Evolutionary conservation across 2,888 invertebrate species (phyloP).

Genomic region (Tillus elongatus): DNA sequence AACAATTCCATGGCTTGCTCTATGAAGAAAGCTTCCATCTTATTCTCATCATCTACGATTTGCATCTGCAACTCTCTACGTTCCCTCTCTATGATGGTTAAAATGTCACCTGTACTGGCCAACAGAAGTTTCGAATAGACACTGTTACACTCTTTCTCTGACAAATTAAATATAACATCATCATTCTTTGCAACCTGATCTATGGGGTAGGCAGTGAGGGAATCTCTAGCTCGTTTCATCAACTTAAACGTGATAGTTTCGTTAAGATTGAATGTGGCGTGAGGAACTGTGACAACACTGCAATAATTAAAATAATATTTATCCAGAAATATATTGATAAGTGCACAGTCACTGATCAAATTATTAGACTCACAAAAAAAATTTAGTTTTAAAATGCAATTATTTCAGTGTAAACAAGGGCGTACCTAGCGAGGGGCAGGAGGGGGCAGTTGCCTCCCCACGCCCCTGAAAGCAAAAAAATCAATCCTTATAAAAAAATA

Average conservation of each 20-base stretch:
- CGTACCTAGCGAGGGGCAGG: too few relatives aligned
- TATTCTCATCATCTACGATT: constrained; percentile 56
- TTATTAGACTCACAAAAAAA: too few relatives aligned
- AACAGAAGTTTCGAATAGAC: constrained; percentile 70
- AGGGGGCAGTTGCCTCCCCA: too few relatives aligned
- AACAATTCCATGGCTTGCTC: constrained; percentile 72
- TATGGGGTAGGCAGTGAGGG: constrained; percentile 49
- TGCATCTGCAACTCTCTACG: constrained; percentile 55
- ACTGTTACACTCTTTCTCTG: constrained; percentile 46
- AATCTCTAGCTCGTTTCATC: constrained; percentile 57
- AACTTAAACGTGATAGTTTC: constrained; percentile 68
- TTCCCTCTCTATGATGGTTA: constrained; percentile 66
- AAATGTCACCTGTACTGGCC: constrained; percentile 59
- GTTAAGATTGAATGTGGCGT: constrained; percentile 49
- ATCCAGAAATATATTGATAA: too few relatives aligned
- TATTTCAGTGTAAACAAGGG: too few relatives aligned
- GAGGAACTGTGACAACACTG: constrained; percentile 53
- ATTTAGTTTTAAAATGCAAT: too few relatives aligned
- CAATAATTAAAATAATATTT: constrained; percentile 21
- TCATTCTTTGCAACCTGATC: constrained; percentile 32
- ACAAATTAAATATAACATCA: constrained; percentile 39
- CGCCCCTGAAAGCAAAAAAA: too few relatives aligned
- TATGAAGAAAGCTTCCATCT: constrained; percentile 77
- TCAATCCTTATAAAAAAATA: too few relatives aligned
- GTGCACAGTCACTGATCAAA: too few relatives aligned